Base-by-base conservation (phyloP, 2,113 vertebrate species). In the Abramis brama region DNA sequence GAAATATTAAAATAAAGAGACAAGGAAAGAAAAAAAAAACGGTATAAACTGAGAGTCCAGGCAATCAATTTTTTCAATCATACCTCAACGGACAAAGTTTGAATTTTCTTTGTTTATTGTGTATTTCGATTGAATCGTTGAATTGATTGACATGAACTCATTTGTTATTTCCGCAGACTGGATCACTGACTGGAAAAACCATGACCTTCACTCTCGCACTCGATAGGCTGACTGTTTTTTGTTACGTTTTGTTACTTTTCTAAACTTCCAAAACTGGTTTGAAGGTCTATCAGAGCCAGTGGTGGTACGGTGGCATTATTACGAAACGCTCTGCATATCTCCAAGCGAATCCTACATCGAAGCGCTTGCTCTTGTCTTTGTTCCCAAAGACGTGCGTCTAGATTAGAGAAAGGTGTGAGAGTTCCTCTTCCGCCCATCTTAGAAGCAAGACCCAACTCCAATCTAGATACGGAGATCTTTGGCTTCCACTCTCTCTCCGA, bases 1-100 rank as follows among this genome's bases (percentile, higher is more conserved):
- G 70, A 55, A 79, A 81, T 27, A 13, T 23, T 55, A 52, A 74
- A 50, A 27, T 13, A 60, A 10, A 43, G n/a, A 71, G 19, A 79
- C n/a, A 43, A 27, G 7, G 27, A 70, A 70, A 62, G 23, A 52
- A 52, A 59, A 13, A 59, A n/a, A 39, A 15, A 62, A 50, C 25
- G 23, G 71, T 47, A 45, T 39, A 21, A 70, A 66, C 33, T 30
- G 87, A 33, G 77, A 52, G 25, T 86, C 80, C 33, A 90, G 88
- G 89, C 85, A 79, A 92, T 93, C 93, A 92, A 93, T 93, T 25
- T 55, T 93, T 95, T 95, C 95, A 96, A 95, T 95, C 96, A 95
- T 96, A 96, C 95, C 95, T 96, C 95, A 95, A 94, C 94, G 95
- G 94, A 93, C 93, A 92, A 80, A 57, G 82, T 87, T 74, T 82